These are phyloP conservation scores for Ladona fulva DNA, from an alignment of 1,140 invertebrate genomes.

Conservation along the genomic window DNA sequence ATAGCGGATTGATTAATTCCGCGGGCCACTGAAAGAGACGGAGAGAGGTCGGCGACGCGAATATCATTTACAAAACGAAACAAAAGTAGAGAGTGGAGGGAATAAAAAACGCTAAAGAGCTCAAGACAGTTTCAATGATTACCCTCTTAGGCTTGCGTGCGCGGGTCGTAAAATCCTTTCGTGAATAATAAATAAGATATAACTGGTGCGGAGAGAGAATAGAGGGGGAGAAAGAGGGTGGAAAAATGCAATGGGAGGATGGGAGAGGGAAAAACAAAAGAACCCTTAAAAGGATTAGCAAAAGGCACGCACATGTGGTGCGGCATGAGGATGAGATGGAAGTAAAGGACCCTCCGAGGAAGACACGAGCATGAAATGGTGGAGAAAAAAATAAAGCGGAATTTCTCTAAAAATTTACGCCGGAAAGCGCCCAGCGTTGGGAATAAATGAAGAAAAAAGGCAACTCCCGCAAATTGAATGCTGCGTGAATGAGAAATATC, in stretches of 20 bases:
- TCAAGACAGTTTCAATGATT: constrained; percentile 7
- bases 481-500: too few species aligned
- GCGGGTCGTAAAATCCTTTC: constrained; percentile 3
- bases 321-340: background rate
- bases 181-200: constrained; percentile 11
- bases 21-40: background rate
- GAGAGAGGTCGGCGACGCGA: background rate
- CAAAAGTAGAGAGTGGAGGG: background rate
- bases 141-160: background rate
- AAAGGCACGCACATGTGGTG: background rate
- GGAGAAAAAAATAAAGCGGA: too few species aligned
- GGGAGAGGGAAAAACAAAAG: background rate
- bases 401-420: too few species aligned
- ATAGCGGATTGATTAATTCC: too few species aligned
- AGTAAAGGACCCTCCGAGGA: too few species aligned
- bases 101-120: background rate
- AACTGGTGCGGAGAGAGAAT: background rate
- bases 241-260: background rate
- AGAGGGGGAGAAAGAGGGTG: background rate
- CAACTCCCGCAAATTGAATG: too few species aligned
- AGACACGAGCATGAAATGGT: too few species aligned
- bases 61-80: constrained; percentile 10
- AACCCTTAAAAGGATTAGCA: background rate
- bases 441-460: too few species aligned
- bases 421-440: too few species aligned